Percentiles rank a stretch among this genome's conserved stretches.
phyloP scores from a whole-genome alignment of 2,797 vertebrate genomes.

The Austrolebias charrua region DNA sequence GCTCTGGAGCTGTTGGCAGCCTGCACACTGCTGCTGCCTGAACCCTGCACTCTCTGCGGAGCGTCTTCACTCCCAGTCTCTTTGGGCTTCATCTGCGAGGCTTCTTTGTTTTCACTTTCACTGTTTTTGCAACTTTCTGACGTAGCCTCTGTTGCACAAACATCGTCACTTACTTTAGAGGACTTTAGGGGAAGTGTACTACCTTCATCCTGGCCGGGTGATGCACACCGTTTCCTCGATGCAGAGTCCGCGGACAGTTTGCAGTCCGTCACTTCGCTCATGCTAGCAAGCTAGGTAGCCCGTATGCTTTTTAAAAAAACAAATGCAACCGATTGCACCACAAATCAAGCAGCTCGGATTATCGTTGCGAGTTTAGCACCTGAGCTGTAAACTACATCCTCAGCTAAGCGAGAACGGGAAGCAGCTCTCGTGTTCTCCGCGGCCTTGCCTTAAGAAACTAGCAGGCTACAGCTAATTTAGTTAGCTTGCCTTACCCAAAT shows the following conservation, averaged over 20 bases:
- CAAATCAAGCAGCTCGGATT: not conserved
- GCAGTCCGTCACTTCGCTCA: slow-evolving; percentile 76
- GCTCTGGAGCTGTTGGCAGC: slow-evolving; percentile 43
- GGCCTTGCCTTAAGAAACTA: slow-evolving; percentile 61
- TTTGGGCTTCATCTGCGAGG: slow-evolving; percentile 15
- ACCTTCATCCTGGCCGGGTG: slow-evolving; percentile 56
- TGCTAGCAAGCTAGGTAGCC: slow-evolving; percentile 64
- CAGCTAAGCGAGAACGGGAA: slow-evolving; percentile 49
- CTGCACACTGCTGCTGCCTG: slow-evolving; percentile 6
- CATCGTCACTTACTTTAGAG: slow-evolving; percentile 57
- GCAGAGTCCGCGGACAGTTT: slow-evolving; percentile 69
- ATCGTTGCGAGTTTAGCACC: not conserved
- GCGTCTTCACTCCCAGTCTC: slow-evolving; percentile 18
- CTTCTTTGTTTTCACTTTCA: slow-evolving; percentile 40
- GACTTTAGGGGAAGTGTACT: slow-evolving; percentile 65
- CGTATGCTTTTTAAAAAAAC: slow-evolving; percentile 23
- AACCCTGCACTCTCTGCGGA: slow-evolving; percentile 15
- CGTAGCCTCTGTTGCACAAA: slow-evolving; percentile 15
- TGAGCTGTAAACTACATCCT: slow-evolving; percentile 48
- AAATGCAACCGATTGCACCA: not conserved
- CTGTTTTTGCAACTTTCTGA: slow-evolving; percentile 51
- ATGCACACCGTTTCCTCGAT: slow-evolving; percentile 74
- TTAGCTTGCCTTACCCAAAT: slow-evolving; percentile 58
- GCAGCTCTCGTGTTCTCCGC: slow-evolving; percentile 44
- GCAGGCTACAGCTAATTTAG: slow-evolving; percentile 57